Evolutionary conservation across 1,140 invertebrate species (phyloP).

Genomic region (Steinernema khuongi): DNA sequence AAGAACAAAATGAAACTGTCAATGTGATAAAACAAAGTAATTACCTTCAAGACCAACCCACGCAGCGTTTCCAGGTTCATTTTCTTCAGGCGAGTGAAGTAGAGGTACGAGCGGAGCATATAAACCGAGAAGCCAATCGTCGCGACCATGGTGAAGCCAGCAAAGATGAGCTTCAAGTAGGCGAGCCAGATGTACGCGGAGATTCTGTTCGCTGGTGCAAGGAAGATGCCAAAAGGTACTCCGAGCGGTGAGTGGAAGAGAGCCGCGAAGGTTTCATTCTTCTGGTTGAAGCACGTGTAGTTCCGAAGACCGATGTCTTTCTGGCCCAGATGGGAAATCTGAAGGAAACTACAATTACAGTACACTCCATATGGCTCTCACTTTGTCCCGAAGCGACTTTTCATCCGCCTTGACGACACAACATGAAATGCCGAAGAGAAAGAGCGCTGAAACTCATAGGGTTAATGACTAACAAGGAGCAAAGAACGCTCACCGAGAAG

Average conservation of each 20-base stretch:
- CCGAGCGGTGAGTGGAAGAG: neutral
- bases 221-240: neutral
- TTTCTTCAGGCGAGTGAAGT: neutral
- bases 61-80: neutral
- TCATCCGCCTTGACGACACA: neutral
- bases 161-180: constrained; percentile 1
- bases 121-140: neutral
- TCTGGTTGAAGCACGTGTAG: neutral
- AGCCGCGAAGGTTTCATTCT: neutral
- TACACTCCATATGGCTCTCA: neutral
- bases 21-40: neutral
- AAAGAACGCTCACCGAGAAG: neutral
- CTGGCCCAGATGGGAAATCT: neutral
- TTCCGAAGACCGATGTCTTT: neutral
- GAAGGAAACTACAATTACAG: neutral
- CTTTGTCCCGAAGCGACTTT: neutral
- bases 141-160: neutral
- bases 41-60: neutral
- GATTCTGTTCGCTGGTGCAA: neutral
- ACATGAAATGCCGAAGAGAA: neutral
- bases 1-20: neutral
- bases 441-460: neutral
- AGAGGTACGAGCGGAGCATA: neutral
- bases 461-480: neutral
- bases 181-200: neutral